phyloP scores from a whole-genome alignment of 2,888 invertebrate species.

The Trachelus iudaicus region DNA sequence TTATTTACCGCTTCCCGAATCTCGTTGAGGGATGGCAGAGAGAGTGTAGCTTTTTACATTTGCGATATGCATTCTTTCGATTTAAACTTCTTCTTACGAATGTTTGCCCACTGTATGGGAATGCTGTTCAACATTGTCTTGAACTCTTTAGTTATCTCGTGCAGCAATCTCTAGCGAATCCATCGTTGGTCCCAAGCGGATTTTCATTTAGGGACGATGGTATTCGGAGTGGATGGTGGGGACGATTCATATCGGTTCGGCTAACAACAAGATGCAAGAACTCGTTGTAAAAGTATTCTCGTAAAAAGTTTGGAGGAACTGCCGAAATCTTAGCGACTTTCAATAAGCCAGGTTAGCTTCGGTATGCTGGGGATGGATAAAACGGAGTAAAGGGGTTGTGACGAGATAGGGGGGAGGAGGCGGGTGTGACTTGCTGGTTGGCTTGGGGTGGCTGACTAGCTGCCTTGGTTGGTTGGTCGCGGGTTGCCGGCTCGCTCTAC shows the following conservation, averaged over 20 bases:
- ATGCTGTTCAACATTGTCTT: neutral
- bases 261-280: neutral
- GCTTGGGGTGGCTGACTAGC: neutral
- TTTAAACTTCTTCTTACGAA: neutral
- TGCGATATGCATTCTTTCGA: neutral
- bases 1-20: slow-evolving; percentile 36
- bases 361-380: neutral
- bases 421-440: neutral
- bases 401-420: neutral
- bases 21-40: neutral
- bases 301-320: slow-evolving; percentile 39
- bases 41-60: neutral
- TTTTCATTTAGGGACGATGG: neutral
- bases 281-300: slow-evolving; percentile 39
- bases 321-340: slow-evolving; percentile 38
- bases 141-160: too few relatives aligned
- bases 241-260: neutral
- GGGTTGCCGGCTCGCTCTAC: neutral
- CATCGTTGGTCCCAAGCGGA: neutral
- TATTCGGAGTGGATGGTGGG: neutral
- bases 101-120: neutral
- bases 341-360: slow-evolving; percentile 21
- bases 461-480: neutral
- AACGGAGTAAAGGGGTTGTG: neutral
- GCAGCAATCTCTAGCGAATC: neutral